These are phyloP conservation scores for Nothobranchius furzeri DNA, from an alignment of 2,113 vertebrate species.

Conservation along the genomic window DNA sequence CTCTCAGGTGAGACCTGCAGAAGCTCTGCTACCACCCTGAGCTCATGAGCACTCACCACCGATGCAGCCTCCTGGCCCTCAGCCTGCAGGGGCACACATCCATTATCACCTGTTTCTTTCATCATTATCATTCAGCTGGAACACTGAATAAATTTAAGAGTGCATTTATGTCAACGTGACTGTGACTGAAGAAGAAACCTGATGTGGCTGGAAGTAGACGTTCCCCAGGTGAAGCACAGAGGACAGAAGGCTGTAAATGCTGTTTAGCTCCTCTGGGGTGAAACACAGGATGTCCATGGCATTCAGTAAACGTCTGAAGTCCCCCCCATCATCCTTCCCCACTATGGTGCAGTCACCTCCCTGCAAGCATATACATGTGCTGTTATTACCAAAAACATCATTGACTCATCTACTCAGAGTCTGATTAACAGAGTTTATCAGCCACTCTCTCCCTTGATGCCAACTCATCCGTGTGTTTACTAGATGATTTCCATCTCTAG, in stretches of 20 bases:
- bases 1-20: constrained; percentile 94
- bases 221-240: constrained; percentile 97
- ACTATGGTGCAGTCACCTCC: constrained; percentile 93
- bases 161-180: neutral
- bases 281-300: constrained; percentile 94
- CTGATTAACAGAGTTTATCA: constrained; percentile 35
- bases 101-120: constrained; percentile 27
- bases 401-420: constrained; percentile 18
- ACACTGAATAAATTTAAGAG: constrained; percentile 19
- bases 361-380: constrained; percentile 66
- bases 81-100: constrained; percentile 66
- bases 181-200: constrained; percentile 40
- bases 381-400: constrained; percentile 24
- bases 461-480: no score
- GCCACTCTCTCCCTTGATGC: no score
- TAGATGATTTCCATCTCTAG: no score
- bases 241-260: constrained; percentile 92
- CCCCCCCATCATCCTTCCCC: constrained; percentile 87
- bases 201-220: constrained; percentile 85
- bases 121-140: constrained; percentile 24
- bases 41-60: constrained; percentile 91
- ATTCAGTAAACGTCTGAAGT: constrained; percentile 89
- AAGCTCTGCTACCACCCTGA: constrained; percentile 90
- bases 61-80: constrained; percentile 90
- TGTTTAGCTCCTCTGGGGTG: constrained; percentile 88